Conservation (phyloP, 1,140 invertebrate species). For the Drosophila parabipectinata region DNA sequence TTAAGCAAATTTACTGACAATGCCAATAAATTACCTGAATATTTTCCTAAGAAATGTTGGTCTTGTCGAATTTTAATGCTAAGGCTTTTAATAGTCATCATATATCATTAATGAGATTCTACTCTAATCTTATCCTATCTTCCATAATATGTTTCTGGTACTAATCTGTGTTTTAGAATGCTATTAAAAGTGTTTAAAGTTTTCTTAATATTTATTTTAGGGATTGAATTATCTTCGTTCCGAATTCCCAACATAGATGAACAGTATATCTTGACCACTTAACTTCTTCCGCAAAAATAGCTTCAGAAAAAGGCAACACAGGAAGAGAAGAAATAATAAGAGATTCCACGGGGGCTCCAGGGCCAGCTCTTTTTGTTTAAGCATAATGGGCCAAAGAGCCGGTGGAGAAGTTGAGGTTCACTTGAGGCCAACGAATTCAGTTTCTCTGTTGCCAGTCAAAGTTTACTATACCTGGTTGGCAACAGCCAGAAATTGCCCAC, state of each 20-base stretch:
- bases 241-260: background rate
- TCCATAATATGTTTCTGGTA: too few species aligned
- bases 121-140: too few species aligned
- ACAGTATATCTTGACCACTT: constrained; percentile 31
- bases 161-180: too few species aligned
- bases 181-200: too few species aligned
- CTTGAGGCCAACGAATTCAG: constrained; percentile 45
- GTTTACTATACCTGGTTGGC: background rate
- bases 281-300: constrained; percentile 20
- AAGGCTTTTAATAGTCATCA: too few species aligned
- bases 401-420: constrained; percentile 5
- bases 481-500: background rate
- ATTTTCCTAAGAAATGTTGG: background rate
- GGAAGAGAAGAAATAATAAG: constrained; percentile 38
- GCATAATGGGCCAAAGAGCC: constrained; percentile 73
- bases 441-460: background rate
- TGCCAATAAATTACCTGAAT: background rate
- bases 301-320: constrained; percentile 8
- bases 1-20: constrained; percentile 9
- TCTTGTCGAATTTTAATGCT: background rate
- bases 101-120: too few species aligned
- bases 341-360: constrained; percentile 21
- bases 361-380: constrained; percentile 26
- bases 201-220: too few species aligned
- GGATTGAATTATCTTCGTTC: background rate